Percentiles rank a stretch among this genome's conserved stretches.
phyloP scores from a whole-genome alignment of 64 coral and sea anemone species.

The Porites australiensis region DNA sequence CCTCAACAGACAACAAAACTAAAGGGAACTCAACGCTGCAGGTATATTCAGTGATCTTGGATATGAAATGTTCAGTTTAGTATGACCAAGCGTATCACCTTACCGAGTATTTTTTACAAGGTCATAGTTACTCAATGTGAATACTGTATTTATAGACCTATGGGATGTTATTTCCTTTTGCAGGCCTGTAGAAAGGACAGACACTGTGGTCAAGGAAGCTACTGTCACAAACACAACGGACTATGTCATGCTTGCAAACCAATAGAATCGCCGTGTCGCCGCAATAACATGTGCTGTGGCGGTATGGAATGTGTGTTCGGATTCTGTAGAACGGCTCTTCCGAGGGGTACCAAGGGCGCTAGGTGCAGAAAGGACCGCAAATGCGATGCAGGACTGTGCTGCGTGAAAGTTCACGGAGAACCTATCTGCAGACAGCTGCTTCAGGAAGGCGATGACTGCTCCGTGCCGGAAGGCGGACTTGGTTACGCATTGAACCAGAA shows the following conservation, averaged over 20 bases:
- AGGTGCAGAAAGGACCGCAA: conserved; percentile 83
- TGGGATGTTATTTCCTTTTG: background rate
- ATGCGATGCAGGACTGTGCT: conserved; percentile 89
- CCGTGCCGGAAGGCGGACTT: conserved; percentile 82
- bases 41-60: background rate
- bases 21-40: conserved; percentile 39
- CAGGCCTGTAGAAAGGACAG: conserved; percentile 86
- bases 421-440: conserved; percentile 90
- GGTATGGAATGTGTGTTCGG: conserved; percentile 98
- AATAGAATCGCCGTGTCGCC: conserved; percentile 69
- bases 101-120: background rate
- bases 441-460: conserved; percentile 82
- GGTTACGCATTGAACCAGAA: conserved; percentile 89
- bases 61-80: background rate
- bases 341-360: conserved; percentile 45
- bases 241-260: conserved; percentile 86
- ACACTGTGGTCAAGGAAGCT: conserved; percentile 76
- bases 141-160: background rate
- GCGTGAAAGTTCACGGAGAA: conserved; percentile 91
- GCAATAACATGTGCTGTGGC: conserved; percentile 81
- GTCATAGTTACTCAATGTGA: background rate
- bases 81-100: background rate
- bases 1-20: conserved; percentile 25
- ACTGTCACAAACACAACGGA: conserved; percentile 92
- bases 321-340: conserved; percentile 73